phyloP scores from a whole-genome alignment of 2,888 invertebrate genomes.

The Eurytoma californica region DNA sequence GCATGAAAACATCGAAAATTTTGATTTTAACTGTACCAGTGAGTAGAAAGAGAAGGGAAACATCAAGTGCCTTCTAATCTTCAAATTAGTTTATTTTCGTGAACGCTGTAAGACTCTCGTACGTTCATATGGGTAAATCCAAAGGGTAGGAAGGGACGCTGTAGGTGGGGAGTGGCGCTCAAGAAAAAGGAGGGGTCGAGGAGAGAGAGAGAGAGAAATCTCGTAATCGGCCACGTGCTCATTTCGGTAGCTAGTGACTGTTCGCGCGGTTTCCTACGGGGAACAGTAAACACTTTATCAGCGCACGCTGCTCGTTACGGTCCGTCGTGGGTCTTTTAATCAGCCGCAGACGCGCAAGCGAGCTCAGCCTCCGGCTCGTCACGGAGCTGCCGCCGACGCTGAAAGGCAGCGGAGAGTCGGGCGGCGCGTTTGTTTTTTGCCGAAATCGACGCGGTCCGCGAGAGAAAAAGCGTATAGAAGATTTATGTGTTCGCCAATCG shows the following conservation, averaged over 20 bases:
- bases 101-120: not conserved
- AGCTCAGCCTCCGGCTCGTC: constrained; percentile 30
- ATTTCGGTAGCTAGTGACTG: not conserved
- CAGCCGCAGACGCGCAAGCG: constrained; percentile 25
- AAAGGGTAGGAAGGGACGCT: constrained; percentile 5
- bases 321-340: constrained; percentile 21
- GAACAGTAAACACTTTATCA: constrained; percentile 50
- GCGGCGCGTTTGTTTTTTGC: constrained; percentile 15
- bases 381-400: not conserved
- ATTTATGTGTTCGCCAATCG: constrained; percentile 9
- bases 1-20: not conserved
- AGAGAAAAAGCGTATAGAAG: not conserved
- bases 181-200: not conserved
- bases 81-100: constrained; percentile 22
- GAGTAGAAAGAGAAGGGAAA: not conserved
- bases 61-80: not conserved
- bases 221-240: constrained; percentile 37
- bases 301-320: constrained; percentile 12
- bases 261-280: not conserved
- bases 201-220: not conserved
- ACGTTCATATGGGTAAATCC: not conserved
- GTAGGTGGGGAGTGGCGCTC: not conserved
- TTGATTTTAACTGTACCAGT: not conserved
- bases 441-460: constrained; percentile 18
- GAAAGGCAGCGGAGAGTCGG: not conserved